Evolutionary conservation across 2,888 invertebrate species (phyloP), one percentile per base, ranked within the genome.

Genomic region (Euzetes globulus): DNA sequence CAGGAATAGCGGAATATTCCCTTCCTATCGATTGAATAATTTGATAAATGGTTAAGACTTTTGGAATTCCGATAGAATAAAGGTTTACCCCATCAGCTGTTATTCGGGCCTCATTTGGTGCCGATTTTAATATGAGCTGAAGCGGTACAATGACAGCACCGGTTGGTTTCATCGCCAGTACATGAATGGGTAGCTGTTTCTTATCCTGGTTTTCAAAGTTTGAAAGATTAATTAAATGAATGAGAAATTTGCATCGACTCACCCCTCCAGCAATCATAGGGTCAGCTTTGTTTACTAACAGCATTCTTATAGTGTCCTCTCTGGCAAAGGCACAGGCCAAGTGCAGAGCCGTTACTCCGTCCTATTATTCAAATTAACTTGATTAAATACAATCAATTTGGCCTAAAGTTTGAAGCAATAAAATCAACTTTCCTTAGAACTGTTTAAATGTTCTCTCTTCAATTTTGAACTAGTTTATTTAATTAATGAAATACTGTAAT

Each of bases 271-370:
- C 89, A 55, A 92, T 90, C 81, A 91, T 91, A 19, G 94, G 89
- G 84, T 98, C 96, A 13, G 96, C 93, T 83, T 91, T 88, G 83
- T 92, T 92, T 73, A 89, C 88, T 74, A 98, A 85, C 65, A 99
- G 86, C 72, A 93, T 85, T 81, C 94, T 92, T 81, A 98, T 91
- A 81, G 95, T 91, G 82, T 98, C 96, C 83, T 97, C 97, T 80
- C 94, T 87, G 73, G 94, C 92, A 84, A 92, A 91, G 89, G 93
- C 91, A 29, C 95, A 92, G 17, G 96, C 92, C 83, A 95, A 91
- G 84, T 98, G 97, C 73, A 96, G 87, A 45, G 91, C 93, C 85
- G 94, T 96, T 86, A 92, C 91, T 83, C 94, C 94, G 84, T 98
- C 98, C 97, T 98, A n/a, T 9, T 52, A 19, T 19, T 6, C 1